Evolutionary conservation across 1,140 invertebrate genomes (phyloP).

Genomic region (Agraylea sexmaculata): DNA sequence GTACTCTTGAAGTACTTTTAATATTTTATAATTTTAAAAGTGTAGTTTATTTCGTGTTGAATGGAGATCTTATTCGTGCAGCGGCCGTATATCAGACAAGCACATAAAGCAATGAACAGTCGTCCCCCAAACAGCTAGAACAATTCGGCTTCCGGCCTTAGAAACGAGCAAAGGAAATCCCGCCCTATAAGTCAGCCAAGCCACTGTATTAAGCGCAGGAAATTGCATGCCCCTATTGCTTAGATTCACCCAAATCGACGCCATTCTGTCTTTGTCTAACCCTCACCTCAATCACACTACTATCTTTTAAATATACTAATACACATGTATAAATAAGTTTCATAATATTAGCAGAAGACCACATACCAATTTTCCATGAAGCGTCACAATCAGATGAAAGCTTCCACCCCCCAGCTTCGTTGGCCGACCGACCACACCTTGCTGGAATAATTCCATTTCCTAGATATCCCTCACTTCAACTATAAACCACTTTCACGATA

Average conservation of each 20-base stretch:
- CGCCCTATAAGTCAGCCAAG: slow-evolving; percentile 21
- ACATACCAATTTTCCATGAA: too few relatives aligned
- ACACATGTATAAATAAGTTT: slow-evolving; percentile 5
- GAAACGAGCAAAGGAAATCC: slow-evolving; percentile 19
- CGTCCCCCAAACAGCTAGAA: slow-evolving; percentile 19
- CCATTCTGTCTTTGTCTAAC: not conserved
- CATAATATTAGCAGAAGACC: not conserved
- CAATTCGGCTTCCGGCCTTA: slow-evolving; percentile 20
- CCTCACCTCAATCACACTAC: slow-evolving; percentile 6
- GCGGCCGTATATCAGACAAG: too few relatives aligned
- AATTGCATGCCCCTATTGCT: slow-evolving; percentile 18
- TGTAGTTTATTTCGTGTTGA: too few relatives aligned
- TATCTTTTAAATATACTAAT: slow-evolving; percentile 12
- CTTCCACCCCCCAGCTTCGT: not conserved
- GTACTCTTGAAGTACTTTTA: too few relatives aligned
- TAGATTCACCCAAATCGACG: slow-evolving; percentile 3
- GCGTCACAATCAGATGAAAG: slow-evolving; percentile 1
- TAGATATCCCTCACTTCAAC: too few relatives aligned
- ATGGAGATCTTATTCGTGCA: too few relatives aligned
- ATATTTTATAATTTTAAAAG: too few relatives aligned
- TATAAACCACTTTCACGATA: too few relatives aligned
- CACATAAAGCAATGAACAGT: too few relatives aligned
- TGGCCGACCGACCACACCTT: slow-evolving; percentile 3
- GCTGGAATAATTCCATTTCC: slow-evolving; percentile 10
- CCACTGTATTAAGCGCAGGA: slow-evolving; percentile 23